phyloP scores from a whole-genome alignment of 2,797 vertebrate genomes.

The Emys orbicularis region DNA sequence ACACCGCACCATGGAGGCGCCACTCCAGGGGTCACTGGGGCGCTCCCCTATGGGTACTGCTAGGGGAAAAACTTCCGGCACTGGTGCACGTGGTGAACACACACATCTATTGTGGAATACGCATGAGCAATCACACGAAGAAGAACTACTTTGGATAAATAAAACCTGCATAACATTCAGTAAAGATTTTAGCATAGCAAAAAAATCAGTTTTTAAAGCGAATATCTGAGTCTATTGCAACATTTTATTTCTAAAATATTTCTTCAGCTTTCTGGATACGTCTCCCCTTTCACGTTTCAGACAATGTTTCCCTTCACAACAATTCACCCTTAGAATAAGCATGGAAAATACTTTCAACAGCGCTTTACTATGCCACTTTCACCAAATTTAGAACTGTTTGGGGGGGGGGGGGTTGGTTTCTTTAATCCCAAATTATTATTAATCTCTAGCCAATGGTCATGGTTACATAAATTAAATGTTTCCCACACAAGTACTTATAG shows the following conservation, averaged over 20 bases:
- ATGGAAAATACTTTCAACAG: neutral
- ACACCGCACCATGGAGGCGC: too few species aligned
- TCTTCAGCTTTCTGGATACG: neutral
- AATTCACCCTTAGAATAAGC: neutral
- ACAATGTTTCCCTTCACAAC: neutral
- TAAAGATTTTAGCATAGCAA: neutral
- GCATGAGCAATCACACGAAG: too few species aligned
- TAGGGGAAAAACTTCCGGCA: too few species aligned
- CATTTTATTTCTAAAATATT: neutral
- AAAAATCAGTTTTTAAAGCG: neutral
- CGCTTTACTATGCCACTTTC: neutral
- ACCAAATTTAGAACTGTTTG: neutral
- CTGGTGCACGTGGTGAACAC: too few species aligned
- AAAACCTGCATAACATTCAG: neutral
- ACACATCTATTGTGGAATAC: too few species aligned
- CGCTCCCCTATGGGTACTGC: too few species aligned
- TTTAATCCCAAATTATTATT: neutral
- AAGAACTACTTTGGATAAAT: neutral
- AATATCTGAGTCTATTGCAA: neutral
- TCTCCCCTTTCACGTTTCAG: neutral
- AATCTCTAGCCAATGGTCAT: neutral
- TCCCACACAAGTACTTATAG: neutral
- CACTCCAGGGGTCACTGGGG: too few species aligned
- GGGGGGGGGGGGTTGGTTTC: neutral
- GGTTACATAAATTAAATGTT: neutral